Evolutionary conservation across 35 echinoderm and acorn worm genomes (phyloP), one percentile per base, ranked within the genome.

Genomic region (Amphiura filiformis): DNA sequence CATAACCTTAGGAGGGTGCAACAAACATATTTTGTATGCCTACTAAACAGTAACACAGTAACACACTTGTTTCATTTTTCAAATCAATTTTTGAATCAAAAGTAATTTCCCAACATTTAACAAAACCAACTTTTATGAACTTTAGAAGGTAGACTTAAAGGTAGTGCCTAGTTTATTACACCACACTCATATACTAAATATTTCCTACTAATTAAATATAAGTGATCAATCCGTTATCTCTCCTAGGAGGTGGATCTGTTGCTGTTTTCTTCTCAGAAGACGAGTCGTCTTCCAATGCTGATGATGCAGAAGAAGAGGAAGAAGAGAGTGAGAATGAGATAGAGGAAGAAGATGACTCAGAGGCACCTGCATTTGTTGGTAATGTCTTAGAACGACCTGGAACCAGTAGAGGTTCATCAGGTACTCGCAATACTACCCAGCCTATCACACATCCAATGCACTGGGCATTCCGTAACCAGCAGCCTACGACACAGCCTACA

Each of bases 241-340:
- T n/a, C n/a, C 18, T 42, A 96, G 95, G 95, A 13, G 92, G 84
- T 20, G 88, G 91, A 3, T 80, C 92, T 34, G 91, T 93, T 18
- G 88, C 95, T 39, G 91, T 93, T 11, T 97, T 97, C 78, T 97
- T 93, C 85, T 97, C 95, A 0, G 95, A 97, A 79, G 95, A 97
- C 39, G 95, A 97, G 23, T 97, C 95, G 4, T 97, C 95, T 0
- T 97, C 95, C 5, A 97, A 97, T 41, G 83, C 84, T 1, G 94
- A 96, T 49, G 94, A 96, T 34, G 90, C 81, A 22, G 94, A 96
- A 78, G 94, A 92, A 39, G 91, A 92, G 32, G 87, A 91, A 9
- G 94, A 97, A 33, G 91, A 93, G 42, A 95, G 93, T 42, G 93
- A 95, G 44, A 95, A 95, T 75, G 93, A 95, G 56, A 88, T 95